These are phyloP conservation scores for Sorex fumeus DNA, from an alignment of 2,113 vertebrate genomes.

Conservation along the genomic window DNA sequence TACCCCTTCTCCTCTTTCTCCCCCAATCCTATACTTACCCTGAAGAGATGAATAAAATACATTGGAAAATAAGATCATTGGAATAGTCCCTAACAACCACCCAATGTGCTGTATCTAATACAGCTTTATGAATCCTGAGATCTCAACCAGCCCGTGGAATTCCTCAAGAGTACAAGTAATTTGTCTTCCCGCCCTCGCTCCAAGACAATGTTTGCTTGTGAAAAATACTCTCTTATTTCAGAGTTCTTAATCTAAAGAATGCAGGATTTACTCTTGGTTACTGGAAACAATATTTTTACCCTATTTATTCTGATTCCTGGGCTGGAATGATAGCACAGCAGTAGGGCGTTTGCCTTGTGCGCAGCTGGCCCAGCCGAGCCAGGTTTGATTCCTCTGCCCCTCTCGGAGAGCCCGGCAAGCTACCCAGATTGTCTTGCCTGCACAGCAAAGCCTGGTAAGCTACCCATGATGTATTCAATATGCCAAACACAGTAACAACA, in stretches of 20 bases:
- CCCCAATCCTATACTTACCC: background rate
- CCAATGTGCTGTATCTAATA: background rate
- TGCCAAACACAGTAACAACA: no score
- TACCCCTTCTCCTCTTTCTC: constrained; percentile 33
- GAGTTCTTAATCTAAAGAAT: constrained; percentile 40
- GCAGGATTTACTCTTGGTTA: constrained; percentile 44
- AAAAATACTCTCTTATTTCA: constrained; percentile 42
- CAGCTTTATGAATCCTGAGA: background rate
- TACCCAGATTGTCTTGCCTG: no score
- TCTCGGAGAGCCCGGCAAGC: no score
- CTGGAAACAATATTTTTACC: constrained; percentile 34
- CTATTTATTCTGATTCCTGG: constrained; percentile 24
- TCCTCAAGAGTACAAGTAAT: constrained; percentile 19
- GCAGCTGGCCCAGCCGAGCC: no score
- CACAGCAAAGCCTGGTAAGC: no score
- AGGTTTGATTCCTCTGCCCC: no score
- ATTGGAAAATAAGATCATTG: constrained; percentile 33
- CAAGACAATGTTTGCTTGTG: constrained; percentile 23
- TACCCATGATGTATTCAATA: no score
- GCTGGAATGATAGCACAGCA: no score
- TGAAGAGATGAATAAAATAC: background rate
- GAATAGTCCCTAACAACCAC: background rate
- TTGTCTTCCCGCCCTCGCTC: background rate
- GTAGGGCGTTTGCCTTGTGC: no score
- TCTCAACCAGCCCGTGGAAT: background rate